Percentiles rank a stretch among this genome's conserved stretches.
Evolutionary conservation across 2,113 vertebrate genomes (phyloP).

Genomic region (Microcebus jonahi): DNA sequence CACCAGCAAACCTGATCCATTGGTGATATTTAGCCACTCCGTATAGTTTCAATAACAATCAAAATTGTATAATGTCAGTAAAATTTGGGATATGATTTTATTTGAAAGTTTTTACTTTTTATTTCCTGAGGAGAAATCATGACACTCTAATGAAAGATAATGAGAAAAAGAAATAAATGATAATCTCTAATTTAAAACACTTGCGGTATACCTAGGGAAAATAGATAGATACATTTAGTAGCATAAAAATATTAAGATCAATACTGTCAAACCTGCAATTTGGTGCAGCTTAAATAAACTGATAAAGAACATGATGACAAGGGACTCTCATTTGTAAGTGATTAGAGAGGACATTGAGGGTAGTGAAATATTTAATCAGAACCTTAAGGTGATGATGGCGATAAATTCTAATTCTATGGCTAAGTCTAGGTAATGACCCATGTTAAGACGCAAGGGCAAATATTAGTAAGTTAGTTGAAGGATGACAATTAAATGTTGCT

Average conservation of each 20-base stretch:
- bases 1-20: too few relatives aligned
- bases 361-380: background rate
- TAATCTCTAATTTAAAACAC: background rate
- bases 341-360: background rate
- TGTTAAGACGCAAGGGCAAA: background rate
- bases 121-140: background rate
- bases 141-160: background rate
- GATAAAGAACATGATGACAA: background rate
- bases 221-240: background rate
- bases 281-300: background rate
- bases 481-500: background rate
- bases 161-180: background rate
- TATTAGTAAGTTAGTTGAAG: background rate
- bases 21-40: background rate
- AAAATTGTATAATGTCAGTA: background rate
- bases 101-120: background rate
- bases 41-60: background rate
- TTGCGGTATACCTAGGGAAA: background rate
- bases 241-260: background rate
- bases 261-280: background rate
- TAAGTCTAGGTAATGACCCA: background rate
- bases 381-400: background rate
- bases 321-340: background rate
- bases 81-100: background rate
- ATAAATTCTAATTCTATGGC: background rate